Conservation (phyloP, 2,888 invertebrate species). For the Trissoscelio sp. region DNA sequence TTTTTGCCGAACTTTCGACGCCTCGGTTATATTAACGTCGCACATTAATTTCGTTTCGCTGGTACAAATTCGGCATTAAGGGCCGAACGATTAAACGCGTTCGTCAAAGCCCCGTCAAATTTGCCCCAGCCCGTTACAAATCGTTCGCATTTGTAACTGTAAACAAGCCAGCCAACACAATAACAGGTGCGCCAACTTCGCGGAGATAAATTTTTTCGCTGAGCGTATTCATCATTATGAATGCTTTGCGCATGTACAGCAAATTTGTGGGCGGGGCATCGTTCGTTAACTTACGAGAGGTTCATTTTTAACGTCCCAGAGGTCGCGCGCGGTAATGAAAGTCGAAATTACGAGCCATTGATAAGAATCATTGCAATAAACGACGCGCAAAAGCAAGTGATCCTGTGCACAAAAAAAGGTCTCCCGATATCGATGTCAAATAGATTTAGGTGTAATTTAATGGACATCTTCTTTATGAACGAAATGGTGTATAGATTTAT, state of each 20-base stretch:
- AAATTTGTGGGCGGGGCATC: slow-evolving; percentile 48
- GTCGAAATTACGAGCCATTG: slow-evolving; percentile 52
- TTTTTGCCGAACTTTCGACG: not conserved
- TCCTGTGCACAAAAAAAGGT: not conserved
- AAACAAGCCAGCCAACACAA: slow-evolving; percentile 52
- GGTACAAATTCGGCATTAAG: slow-evolving; percentile 18
- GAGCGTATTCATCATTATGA: slow-evolving; percentile 42
- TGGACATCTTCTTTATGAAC: slow-evolving; percentile 53
- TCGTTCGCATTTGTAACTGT: slow-evolving; percentile 53
- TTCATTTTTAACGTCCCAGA: slow-evolving; percentile 42
- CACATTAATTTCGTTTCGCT: slow-evolving; percentile 5
- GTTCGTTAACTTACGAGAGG: slow-evolving; percentile 44
- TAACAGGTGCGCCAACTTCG: slow-evolving; percentile 60
- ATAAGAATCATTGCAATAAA: slow-evolving; percentile 50
- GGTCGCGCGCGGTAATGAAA: slow-evolving; percentile 55
- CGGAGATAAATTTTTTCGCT: slow-evolving; percentile 44
- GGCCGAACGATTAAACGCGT: slow-evolving; percentile 16
- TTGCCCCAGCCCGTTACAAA: slow-evolving; percentile 30
- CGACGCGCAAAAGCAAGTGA: not conserved
- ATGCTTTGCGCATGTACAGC: slow-evolving; percentile 41
- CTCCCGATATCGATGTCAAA: slow-evolving; percentile 49
- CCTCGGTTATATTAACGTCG: not conserved
- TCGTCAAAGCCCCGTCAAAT: slow-evolving; percentile 45
- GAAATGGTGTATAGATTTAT: slow-evolving; percentile 55
- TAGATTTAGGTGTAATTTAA: slow-evolving; percentile 48